Percentiles rank a stretch among this genome's conserved stretches.
Evolutionary conservation across 1,140 invertebrate species (phyloP).

Genomic region (Drosophila lowei): DNA sequence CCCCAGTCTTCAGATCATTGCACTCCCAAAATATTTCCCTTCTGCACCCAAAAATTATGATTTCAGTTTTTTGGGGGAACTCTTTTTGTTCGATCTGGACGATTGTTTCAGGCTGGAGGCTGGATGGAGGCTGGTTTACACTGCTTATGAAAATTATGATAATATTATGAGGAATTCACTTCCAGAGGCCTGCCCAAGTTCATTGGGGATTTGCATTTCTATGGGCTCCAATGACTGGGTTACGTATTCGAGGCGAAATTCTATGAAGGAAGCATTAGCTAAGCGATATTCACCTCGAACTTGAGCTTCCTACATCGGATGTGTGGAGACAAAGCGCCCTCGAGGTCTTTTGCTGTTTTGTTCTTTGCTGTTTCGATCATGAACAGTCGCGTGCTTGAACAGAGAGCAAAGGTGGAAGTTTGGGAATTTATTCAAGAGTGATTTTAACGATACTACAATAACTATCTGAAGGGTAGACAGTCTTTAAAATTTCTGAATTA

Average conservation of each 20-base stretch:
- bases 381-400: too few species aligned
- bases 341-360: slow-evolving; percentile 18
- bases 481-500: not conserved
- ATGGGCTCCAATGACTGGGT: slow-evolving; percentile 13
- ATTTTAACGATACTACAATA: not conserved
- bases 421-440: not conserved
- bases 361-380: not conserved
- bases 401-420: not conserved
- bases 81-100: slow-evolving; percentile 10
- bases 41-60: slow-evolving; percentile 14
- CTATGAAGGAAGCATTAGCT: slow-evolving; percentile 64
- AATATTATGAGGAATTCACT: slow-evolving; percentile 40
- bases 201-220: slow-evolving; percentile 46
- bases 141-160: slow-evolving; percentile 46
- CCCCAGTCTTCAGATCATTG: slow-evolving; percentile 34
- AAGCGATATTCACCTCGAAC: slow-evolving; percentile 67
- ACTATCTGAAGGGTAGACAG: not conserved
- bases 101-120: slow-evolving; percentile 19
- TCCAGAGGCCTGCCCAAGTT: slow-evolving; percentile 55
- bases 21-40: slow-evolving; percentile 37
- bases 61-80: slow-evolving; percentile 29
- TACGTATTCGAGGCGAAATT: slow-evolving; percentile 37
- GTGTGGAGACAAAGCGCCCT: slow-evolving; percentile 27
- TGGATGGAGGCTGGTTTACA: slow-evolving; percentile 44
- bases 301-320: slow-evolving; percentile 54